Evolutionary conservation across 2,113 vertebrate species (phyloP).

Genomic region (Pica pica): DNA sequence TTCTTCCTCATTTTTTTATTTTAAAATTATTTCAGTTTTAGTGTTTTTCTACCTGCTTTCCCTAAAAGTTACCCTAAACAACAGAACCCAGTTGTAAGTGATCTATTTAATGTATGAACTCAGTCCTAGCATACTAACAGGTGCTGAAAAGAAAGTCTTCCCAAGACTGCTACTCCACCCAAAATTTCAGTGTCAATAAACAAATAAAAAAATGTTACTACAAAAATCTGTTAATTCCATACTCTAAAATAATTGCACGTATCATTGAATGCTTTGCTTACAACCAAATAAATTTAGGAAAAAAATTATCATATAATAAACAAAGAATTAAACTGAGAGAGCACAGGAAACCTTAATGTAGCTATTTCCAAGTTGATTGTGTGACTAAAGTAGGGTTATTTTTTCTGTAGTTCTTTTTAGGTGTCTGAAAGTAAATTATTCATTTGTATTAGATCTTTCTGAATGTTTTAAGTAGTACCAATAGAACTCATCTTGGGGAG

Average conservation of each 20-base stretch:
- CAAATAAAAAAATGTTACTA: neutral
- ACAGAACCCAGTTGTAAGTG: neutral
- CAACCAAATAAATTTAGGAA: neutral
- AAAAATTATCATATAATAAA: neutral
- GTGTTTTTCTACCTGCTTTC: neutral
- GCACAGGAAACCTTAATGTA: neutral
- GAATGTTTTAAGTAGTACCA: neutral
- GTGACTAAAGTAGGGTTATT: neutral
- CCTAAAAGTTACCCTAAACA: neutral
- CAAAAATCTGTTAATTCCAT: neutral
- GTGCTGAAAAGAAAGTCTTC: neutral
- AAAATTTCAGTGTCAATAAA: neutral
- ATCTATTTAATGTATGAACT: neutral
- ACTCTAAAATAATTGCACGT: neutral
- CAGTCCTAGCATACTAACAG: neutral
- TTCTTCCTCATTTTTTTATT: neutral
- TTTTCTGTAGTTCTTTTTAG: neutral
- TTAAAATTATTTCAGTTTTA: neutral
- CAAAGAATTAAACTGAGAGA: neutral
- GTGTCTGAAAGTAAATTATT: neutral
- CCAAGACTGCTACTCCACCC: neutral
- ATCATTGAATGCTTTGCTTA: neutral
- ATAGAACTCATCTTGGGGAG: neutral
- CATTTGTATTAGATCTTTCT: neutral
- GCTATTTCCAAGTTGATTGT: neutral